Conservation (phyloP, 2,797 vertebrate species). For the Pangasius mekongensis region DNA sequence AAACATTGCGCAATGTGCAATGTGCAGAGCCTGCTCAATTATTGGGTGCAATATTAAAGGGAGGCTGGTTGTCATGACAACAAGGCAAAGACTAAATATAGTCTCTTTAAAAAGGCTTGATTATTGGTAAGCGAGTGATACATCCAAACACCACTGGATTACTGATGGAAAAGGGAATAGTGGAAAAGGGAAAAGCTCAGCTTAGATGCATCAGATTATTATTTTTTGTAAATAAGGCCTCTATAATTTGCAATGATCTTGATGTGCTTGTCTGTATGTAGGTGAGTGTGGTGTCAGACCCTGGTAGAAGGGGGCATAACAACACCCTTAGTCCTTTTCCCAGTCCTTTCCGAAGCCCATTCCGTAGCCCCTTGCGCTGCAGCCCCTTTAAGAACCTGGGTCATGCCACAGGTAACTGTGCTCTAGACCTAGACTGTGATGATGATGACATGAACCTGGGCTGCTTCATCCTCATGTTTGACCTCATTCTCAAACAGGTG, state of each 20-base stretch:
- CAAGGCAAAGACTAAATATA: slow-evolving; percentile 72
- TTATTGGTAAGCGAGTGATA: slow-evolving; percentile 53
- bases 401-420: slow-evolving; percentile 85
- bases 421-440: slow-evolving; percentile 93
- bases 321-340: slow-evolving; percentile 93
- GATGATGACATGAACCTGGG: slow-evolving; percentile 98
- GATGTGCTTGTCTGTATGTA: slow-evolving; percentile 56
- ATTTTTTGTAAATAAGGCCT: too few species aligned
- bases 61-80: slow-evolving; percentile 65
- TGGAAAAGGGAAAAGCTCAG: neutral
- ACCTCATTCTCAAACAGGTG: slow-evolving; percentile 98
- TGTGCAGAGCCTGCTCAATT: slow-evolving; percentile 50
- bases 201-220: too few species aligned
- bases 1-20: neutral
- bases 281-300: slow-evolving; percentile 96
- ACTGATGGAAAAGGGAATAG: neutral
- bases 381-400: slow-evolving; percentile 97
- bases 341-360: slow-evolving; percentile 95
- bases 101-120: slow-evolving; percentile 65
- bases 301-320: slow-evolving; percentile 89
- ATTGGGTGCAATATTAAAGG: slow-evolving; percentile 51
- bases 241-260: neutral
- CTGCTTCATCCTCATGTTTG: slow-evolving; percentile 99
- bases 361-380: slow-evolving; percentile 88
- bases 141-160: slow-evolving; percentile 34